Percentiles rank a stretch among this genome's conserved stretches.
Conservation (phyloP, 2,888 invertebrate genomes). For the Drosophila villosipedis region DNA sequence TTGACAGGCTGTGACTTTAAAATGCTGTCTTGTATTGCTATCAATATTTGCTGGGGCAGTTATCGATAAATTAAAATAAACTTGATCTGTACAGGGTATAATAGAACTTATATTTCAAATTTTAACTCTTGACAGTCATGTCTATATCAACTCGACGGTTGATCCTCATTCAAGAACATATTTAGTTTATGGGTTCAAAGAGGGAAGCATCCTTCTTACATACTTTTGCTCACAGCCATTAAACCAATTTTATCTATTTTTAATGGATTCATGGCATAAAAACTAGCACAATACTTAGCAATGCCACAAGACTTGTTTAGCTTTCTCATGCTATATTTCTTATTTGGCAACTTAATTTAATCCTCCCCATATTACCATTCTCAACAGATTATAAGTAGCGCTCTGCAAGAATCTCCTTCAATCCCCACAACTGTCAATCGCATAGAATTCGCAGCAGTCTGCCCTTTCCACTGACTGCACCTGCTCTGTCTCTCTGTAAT, state of each 20-base stretch:
- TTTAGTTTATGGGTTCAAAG: background rate
- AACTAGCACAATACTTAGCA: background rate
- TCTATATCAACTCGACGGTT: background rate
- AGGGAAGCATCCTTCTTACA: background rate
- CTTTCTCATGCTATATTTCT: background rate
- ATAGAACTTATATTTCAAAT: background rate
- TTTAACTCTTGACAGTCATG: rapidly evolving
- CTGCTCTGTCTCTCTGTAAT: slow-evolving; percentile 33
- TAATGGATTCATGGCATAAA: background rate
- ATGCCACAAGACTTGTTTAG: background rate
- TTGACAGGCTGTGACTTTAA: background rate
- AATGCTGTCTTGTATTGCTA: background rate
- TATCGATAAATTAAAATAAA: background rate
- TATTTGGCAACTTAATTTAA: background rate
- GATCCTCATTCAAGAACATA: background rate
- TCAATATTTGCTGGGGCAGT: background rate
- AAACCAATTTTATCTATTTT: background rate
- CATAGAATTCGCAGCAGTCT: background rate
- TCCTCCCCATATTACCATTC: background rate
- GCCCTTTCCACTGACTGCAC: slow-evolving; percentile 12
- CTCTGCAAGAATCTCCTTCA: background rate
- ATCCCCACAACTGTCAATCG: slow-evolving; percentile 11
- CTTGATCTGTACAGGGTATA: background rate
- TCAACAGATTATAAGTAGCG: slow-evolving; percentile 1
- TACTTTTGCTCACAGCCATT: background rate